A percentile compares a stretch with the other conserved stretches of the same genome.
Conservation (phyloP, 2,113 vertebrate genomes). For the Colistium nudipinnis region DNA sequence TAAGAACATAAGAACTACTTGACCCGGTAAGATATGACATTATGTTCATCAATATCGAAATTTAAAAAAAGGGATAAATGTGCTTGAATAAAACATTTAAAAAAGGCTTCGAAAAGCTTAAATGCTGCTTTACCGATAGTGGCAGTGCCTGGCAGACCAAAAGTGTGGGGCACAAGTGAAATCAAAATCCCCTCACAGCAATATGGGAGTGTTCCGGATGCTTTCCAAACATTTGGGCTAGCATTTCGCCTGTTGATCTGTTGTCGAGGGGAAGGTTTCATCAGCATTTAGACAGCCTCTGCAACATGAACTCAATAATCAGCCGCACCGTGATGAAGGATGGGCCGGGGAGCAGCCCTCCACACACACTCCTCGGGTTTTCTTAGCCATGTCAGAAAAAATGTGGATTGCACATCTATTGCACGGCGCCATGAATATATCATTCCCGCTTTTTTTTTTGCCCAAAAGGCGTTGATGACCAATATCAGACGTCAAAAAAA, state of each 20-base stretch:
- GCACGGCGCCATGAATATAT: background rate
- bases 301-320: background rate
- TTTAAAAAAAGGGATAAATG: too few species aligned
- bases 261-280: background rate
- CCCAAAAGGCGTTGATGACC: background rate
- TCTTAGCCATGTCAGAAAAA: background rate
- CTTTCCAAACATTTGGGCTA: background rate
- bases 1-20: too few species aligned
- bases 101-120: too few species aligned
- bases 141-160: too few species aligned
- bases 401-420: background rate
- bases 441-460: background rate
- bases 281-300: constrained; percentile 1
- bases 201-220: background rate
- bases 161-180: too few species aligned
- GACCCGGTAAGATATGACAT: too few species aligned
- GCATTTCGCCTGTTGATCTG: background rate
- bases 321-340: background rate
- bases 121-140: too few species aligned
- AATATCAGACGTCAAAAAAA: constrained; percentile 11
- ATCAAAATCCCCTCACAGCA: background rate
- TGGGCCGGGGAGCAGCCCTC: background rate
- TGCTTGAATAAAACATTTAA: too few species aligned
- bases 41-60: too few species aligned
- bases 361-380: background rate